Evolutionary conservation across 2,888 invertebrate species (phyloP).

Genomic region (Synergus japonicus): DNA sequence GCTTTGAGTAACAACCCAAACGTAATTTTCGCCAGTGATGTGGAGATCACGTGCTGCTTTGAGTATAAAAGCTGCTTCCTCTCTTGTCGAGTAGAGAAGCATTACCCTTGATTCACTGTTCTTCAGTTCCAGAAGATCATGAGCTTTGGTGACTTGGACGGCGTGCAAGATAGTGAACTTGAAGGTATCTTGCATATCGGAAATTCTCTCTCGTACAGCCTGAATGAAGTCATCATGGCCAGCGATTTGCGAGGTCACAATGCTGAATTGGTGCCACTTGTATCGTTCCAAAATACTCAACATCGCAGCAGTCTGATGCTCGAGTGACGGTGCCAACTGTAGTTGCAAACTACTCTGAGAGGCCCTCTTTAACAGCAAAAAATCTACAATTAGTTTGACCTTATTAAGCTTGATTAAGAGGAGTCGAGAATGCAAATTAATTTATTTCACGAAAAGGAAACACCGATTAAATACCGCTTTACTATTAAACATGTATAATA

Average conservation of each 20-base stretch:
- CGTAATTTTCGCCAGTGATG: constrained; percentile 93
- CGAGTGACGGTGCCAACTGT: constrained; percentile 96
- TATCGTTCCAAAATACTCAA: constrained; percentile 95
- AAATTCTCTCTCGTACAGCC: constrained; percentile 92
- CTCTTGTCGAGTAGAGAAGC: constrained; percentile 92
- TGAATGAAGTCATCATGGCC: constrained; percentile 98
- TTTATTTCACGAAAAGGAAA: not conserved
- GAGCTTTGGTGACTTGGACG: constrained; percentile 87
- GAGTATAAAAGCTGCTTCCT: constrained; percentile 91
- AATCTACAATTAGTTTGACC: not conserved
- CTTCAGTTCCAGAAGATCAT: constrained; percentile 88
- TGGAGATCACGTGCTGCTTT: constrained; percentile 86
- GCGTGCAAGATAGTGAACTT: constrained; percentile 93
- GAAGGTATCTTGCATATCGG: constrained; percentile 87
- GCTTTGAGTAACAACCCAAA: constrained; percentile 98
- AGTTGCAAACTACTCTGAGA: constrained; percentile 93
- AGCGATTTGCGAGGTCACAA: constrained; percentile 95
- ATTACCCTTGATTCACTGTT: constrained; percentile 95
- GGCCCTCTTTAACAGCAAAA: constrained; percentile 79
- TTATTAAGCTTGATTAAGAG: not conserved
- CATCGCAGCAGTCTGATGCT: constrained; percentile 98
- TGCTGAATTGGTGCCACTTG: constrained; percentile 97
- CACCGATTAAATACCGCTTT: no score
- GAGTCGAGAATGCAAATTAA: no score
- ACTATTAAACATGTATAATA: no score